Base-by-base conservation (phyloP, 2,797 vertebrate genomes). In the Siniperca obscura region DNA sequence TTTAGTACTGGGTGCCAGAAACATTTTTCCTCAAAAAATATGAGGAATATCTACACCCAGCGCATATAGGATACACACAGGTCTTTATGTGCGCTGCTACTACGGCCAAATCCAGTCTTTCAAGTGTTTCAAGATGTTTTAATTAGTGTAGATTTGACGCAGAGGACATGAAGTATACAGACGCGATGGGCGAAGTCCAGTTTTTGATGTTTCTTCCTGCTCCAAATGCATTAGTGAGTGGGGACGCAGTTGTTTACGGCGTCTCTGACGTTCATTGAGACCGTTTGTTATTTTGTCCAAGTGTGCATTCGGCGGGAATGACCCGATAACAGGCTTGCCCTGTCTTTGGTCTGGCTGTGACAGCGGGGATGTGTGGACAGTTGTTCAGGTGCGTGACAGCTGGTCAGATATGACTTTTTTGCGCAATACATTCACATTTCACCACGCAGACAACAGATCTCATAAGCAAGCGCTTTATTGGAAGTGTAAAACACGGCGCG, bases 401-500 rank as follows among this genome's bases (percentile, higher is more conserved):
- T 3, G 57, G 13, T 74, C 36, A 57, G 36, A 27, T 42, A 19
- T 62, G 10, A 4, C 7, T 59, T 72, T 57, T 7, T n/a, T 50
- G 16, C 2, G 6, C 60, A 9, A 0, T 34, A 42, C 36, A 38
- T 64, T 71, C 42, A 48, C 69, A 59, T 64, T 46, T 53, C 66
- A 40, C 19, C 53, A 30, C 3, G 25, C 36, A 40, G 27, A 64
- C 64, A 80, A 36, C 68, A 64, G 19, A 65, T 30, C 44, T 80
- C 70, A 80, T 22, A 64, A 80, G 74, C 68, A 61, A 76, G 38
- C 40, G 42, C 56, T 83, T 78, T 77, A 86, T 65, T 86, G 69
- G 73, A 67, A 48, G 74, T 70, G 79, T 86, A 77, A 86, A 90
- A 81, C 80, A 89, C 60, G 70, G 46, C 53, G 70, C 72, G 8